A percentile compares a stretch with the other conserved stretches of the same genome.
Conservation (phyloP, 2,113 vertebrate species). For the Sylvia atricapilla region DNA sequence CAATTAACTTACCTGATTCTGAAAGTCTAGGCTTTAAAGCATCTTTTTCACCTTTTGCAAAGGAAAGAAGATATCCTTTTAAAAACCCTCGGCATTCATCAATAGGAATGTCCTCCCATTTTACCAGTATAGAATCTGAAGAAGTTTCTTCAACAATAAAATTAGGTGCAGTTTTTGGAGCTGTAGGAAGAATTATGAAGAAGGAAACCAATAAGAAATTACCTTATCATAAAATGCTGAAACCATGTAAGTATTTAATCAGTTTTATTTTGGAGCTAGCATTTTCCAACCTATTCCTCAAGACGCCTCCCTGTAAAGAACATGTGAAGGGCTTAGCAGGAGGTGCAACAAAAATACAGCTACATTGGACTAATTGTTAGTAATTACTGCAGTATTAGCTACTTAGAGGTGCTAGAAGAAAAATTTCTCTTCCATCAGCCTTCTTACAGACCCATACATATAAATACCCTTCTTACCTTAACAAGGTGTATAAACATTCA, state of each 20-base stretch:
- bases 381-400: not conserved
- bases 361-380: not conserved
- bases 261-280: not conserved
- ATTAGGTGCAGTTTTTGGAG: slow-evolving; percentile 72
- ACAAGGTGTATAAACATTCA: not conserved
- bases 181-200: slow-evolving; percentile 20
- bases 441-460: not conserved
- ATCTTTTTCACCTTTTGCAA: slow-evolving; percentile 77
- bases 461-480: not conserved
- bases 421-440: not conserved
- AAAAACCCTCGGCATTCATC: slow-evolving; percentile 76
- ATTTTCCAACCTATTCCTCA: not conserved
- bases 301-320: not conserved
- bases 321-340: not conserved
- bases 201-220: not conserved
- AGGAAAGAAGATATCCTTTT: slow-evolving; percentile 76
- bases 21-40: slow-evolving; percentile 52
- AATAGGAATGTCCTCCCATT: slow-evolving; percentile 77
- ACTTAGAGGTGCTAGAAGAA: not conserved
- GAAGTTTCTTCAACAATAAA: slow-evolving; percentile 76
- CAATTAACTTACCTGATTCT: slow-evolving; percentile 66
- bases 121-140: slow-evolving; percentile 76
- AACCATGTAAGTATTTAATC: not conserved
- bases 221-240: not conserved
- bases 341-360: not conserved